phyloP scores from a whole-genome alignment of 2,888 invertebrate species.

The Odontothrips loti region DNA sequence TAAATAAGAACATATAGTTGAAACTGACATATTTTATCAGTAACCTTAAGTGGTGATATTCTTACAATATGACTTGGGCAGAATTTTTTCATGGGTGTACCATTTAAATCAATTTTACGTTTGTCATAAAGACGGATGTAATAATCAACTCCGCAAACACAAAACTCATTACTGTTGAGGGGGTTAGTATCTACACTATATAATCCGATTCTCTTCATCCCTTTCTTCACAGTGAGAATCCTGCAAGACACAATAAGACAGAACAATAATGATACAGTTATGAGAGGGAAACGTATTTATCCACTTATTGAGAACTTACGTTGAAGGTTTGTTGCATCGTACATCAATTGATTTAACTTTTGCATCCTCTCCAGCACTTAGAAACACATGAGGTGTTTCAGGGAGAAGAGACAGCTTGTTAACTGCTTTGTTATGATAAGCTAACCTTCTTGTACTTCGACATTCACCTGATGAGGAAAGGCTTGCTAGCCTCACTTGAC shows the following conservation, averaged over 20 bases:
- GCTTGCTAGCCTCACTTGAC: conserved; percentile 66
- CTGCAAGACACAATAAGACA: conserved; percentile 46
- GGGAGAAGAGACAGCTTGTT: conserved; percentile 78
- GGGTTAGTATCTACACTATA: conserved; percentile 88
- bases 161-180: conserved; percentile 67
- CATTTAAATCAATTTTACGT: conserved; percentile 49
- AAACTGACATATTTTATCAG: not conserved
- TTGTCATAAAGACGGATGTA: conserved; percentile 73
- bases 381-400: conserved; percentile 66
- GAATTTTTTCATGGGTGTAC: conserved; percentile 55
- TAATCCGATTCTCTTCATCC: conserved; percentile 63
- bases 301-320: conserved; percentile 46
- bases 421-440: conserved; percentile 69
- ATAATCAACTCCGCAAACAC: conserved; percentile 77
- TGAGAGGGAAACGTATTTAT: conserved; percentile 33
- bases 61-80: conserved; percentile 58
- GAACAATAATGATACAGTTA: conserved; percentile 22
- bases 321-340: conserved; percentile 62
- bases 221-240: conserved; percentile 54
- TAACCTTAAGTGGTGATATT: not conserved
- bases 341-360: conserved; percentile 77
- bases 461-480: conserved; percentile 50
- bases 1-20: not conserved
- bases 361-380: conserved; percentile 88
- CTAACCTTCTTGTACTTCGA: conserved; percentile 58